Conservation (phyloP, 2,797 vertebrate species). For the Catamblyrhynchus diadema region DNA sequence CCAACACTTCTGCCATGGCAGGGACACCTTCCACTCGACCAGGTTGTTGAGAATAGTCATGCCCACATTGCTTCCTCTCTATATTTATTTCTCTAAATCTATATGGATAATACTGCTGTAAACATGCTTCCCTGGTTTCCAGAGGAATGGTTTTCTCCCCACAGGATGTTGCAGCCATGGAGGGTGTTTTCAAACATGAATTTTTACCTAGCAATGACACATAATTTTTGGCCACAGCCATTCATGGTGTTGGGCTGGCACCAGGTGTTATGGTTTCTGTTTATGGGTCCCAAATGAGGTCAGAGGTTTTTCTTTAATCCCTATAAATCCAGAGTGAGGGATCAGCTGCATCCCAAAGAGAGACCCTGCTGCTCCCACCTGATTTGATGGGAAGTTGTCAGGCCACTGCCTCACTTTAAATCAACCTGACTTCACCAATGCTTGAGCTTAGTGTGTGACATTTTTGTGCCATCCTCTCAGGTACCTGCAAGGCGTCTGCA, state of each 20-base stretch:
- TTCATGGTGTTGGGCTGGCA: neutral
- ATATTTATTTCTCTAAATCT: neutral
- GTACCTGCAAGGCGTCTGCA: neutral
- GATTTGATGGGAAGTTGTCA: neutral
- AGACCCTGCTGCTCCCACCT: neutral
- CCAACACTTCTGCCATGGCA: neutral
- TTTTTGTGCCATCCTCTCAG: neutral
- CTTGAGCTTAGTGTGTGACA: neutral
- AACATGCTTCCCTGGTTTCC: neutral
- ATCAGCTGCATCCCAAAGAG: neutral
- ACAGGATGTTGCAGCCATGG: neutral
- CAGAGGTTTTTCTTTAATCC: neutral
- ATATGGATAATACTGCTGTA: rapidly evolving
- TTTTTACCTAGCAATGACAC: neutral
- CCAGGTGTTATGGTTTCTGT: neutral
- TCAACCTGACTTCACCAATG: neutral
- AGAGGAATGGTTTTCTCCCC: neutral
- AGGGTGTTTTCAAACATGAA: neutral
- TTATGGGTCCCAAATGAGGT: neutral
- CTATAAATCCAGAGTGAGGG: neutral
- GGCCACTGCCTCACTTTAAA: neutral
- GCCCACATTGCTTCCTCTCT: neutral
- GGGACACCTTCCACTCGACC: neutral
- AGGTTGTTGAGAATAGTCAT: neutral
- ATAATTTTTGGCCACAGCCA: neutral